These are phyloP conservation scores for Dendrocincla fuliginosa DNA, from an alignment of 2,797 vertebrate genomes.

Conservation along the genomic window DNA sequence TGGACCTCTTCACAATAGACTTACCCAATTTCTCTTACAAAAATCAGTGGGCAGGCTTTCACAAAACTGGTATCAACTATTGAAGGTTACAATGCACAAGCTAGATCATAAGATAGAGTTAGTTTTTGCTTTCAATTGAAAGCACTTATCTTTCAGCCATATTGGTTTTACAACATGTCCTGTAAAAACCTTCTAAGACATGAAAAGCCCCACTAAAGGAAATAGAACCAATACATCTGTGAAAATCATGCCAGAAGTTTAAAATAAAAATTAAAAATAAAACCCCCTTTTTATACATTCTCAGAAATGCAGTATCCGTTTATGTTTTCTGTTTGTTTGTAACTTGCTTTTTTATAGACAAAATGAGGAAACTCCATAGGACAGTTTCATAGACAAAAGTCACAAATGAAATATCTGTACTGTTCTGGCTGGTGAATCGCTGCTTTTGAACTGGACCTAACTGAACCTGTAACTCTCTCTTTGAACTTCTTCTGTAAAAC, in stretches of 20 bases:
- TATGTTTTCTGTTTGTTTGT: background rate
- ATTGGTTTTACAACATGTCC: background rate
- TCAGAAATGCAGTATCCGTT: background rate
- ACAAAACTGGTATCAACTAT: background rate
- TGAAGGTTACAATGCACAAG: background rate
- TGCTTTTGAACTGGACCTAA: background rate
- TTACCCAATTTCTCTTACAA: background rate
- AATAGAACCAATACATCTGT: background rate
- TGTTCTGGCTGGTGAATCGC: background rate
- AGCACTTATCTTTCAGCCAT: background rate
- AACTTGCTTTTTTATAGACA: background rate
- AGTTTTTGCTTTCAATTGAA: background rate
- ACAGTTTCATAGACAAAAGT: background rate
- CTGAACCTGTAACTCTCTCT: background rate
- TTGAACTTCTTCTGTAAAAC: background rate
- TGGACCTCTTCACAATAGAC: background rate
- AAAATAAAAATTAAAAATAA: background rate
- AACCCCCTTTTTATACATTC: background rate
- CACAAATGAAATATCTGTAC: background rate
- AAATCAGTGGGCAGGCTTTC: background rate
- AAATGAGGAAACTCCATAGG: background rate
- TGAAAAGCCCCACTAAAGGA: background rate
- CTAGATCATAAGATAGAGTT: background rate
- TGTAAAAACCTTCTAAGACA: background rate
- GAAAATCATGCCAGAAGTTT: background rate